phyloP scores from a whole-genome alignment of 2,797 vertebrate species.

The Sebastes aleutianus region DNA sequence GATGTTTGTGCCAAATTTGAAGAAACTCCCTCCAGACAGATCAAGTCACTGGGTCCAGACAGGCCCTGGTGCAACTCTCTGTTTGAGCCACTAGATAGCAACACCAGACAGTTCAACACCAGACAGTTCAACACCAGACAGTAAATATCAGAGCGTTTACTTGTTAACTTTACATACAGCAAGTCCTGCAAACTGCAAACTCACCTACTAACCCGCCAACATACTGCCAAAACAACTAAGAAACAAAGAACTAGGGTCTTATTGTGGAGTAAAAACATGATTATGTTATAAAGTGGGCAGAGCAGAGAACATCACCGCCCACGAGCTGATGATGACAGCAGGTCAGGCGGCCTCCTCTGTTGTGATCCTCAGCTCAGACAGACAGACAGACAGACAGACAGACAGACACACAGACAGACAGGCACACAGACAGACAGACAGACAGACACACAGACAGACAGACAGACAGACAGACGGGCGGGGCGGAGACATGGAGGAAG shows the following conservation, averaged over 20 bases:
- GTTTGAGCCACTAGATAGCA: slow-evolving; percentile 55
- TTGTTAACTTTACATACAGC: background rate
- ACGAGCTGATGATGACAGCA: slow-evolving; percentile 7
- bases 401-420: background rate
- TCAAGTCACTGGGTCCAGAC: too few species aligned
- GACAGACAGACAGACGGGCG: background rate
- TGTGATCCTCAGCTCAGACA: slow-evolving; percentile 40
- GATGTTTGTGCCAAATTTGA: too few species aligned
- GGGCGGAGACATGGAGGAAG: slow-evolving; percentile 57
- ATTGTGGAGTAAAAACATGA: background rate
- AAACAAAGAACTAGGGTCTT: background rate
- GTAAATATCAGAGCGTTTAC: background rate
- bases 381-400: background rate
- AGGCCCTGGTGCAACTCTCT: too few species aligned
- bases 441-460: too few species aligned
- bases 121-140: too few species aligned
- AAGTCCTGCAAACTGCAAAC: background rate
- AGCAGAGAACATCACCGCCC: slow-evolving; percentile 42
- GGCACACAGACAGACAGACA: too few species aligned
- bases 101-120: too few species aligned
- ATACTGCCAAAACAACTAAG: too few species aligned
- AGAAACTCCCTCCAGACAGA: too few species aligned
- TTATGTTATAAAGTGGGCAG: slow-evolving; percentile 3
- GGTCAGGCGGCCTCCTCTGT: slow-evolving; percentile 60
- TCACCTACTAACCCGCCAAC: background rate